phyloP scores from a whole-genome alignment of 2,113 vertebrate species.

The Alethe castanea region DNA sequence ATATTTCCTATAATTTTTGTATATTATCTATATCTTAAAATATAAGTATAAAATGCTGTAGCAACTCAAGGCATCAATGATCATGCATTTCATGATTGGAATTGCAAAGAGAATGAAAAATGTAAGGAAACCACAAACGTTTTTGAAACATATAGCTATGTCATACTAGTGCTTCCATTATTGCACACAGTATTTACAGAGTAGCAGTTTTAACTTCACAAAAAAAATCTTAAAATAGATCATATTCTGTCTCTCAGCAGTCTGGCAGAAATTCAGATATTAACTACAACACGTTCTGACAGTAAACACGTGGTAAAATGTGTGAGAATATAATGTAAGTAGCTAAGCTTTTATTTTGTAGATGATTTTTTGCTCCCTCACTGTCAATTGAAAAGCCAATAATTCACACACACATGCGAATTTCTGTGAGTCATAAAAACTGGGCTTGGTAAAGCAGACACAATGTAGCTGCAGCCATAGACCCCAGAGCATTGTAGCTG shows the following conservation, averaged over 20 bases:
- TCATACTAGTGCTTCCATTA: conserved; percentile 44
- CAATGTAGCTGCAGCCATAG: background rate
- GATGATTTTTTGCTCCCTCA: conserved; percentile 27
- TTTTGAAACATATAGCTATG: conserved; percentile 18
- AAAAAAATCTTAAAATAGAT: conserved; percentile 7
- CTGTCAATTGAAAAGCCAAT: conserved; percentile 23
- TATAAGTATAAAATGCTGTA: background rate
- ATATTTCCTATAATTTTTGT: background rate
- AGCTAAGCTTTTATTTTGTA: conserved; percentile 33
- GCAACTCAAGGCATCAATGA: background rate
- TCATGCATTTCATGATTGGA: background rate
- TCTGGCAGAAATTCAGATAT: conserved; percentile 50
- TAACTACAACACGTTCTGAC: conserved; percentile 42
- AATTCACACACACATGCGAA: background rate
- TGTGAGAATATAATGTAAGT: conserved; percentile 28
- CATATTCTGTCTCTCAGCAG: conserved; percentile 36
- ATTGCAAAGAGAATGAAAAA: conserved; percentile 28
- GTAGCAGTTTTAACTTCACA: conserved; percentile 23
- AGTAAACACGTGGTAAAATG: conserved; percentile 56
- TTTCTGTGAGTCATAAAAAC: conserved; percentile 31
- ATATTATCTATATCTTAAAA: background rate
- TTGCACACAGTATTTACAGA: conserved; percentile 25
- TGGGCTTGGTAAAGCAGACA: background rate
- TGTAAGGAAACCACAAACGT: background rate
- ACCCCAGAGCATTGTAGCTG: background rate